phyloP scores from a whole-genome alignment of 2,888 invertebrate species.

The Watsonalla cultraria region DNA sequence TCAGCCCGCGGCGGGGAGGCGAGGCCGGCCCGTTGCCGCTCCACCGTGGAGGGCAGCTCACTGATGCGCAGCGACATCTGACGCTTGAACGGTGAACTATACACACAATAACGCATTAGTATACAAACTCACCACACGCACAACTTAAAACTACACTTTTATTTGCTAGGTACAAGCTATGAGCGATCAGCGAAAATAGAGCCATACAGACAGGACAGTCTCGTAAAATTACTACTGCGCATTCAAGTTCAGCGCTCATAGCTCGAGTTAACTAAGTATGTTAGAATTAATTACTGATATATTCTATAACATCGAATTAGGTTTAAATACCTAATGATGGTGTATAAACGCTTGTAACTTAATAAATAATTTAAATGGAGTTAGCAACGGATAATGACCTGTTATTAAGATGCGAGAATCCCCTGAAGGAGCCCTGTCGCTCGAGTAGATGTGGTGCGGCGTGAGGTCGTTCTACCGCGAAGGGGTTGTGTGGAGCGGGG shows the following conservation, averaged over 20 bases:
- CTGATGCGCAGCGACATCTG: conserved; percentile 96
- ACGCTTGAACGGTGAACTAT: conserved; percentile 94
- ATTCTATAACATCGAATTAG: too few species aligned
- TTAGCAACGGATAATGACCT: conserved; percentile 36
- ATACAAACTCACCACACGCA: too few species aligned
- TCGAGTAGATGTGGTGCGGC: conserved; percentile 96
- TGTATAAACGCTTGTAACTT: too few species aligned
- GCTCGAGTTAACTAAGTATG: too few species aligned
- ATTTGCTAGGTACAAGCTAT: too few species aligned
- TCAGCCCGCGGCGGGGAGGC: conserved; percentile 85
- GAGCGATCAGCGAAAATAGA: too few species aligned
- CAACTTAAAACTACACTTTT: too few species aligned
- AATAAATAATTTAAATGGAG: not conserved
- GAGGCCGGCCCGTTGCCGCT: conserved; percentile 85
- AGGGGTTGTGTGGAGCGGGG: conserved; percentile 85
- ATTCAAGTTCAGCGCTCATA: too few species aligned
- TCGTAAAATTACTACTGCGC: too few species aligned
- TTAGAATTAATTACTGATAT: too few species aligned
- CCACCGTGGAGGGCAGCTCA: conserved; percentile 96
- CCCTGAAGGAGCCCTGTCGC: conserved; percentile 96
- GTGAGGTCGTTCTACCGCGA: conserved; percentile 96
- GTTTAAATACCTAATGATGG: too few species aligned
- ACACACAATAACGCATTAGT: conserved; percentile 25
- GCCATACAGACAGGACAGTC: too few species aligned
- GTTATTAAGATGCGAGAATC: conserved; percentile 87